These are phyloP conservation scores for Malurus melanocephalus DNA, from an alignment of 2,113 vertebrate species.

Conservation along the genomic window DNA sequence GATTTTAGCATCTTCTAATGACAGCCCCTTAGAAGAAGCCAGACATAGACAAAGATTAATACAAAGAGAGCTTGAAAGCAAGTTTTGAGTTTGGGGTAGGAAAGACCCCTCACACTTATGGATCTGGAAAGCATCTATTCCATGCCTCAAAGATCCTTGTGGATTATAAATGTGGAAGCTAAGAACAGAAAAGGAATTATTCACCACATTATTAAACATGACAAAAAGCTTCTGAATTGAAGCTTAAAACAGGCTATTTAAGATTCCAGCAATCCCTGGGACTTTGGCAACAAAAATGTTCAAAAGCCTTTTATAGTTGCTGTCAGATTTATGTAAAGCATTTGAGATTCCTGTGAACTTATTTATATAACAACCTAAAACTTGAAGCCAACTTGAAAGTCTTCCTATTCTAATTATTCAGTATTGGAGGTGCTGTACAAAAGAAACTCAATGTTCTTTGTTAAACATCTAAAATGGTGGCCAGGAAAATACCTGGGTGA, in stretches of 20 bases:
- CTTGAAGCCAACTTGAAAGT: slow-evolving; percentile 76
- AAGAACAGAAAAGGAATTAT: slow-evolving; percentile 73
- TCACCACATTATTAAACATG: slow-evolving; percentile 81
- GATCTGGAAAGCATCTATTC: slow-evolving; percentile 62
- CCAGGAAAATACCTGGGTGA: slow-evolving; percentile 25
- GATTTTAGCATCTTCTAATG: slow-evolving; percentile 52
- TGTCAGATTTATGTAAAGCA: slow-evolving; percentile 81
- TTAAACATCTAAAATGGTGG: slow-evolving; percentile 52
- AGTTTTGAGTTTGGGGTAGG: slow-evolving; percentile 51
- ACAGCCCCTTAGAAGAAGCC: slow-evolving; percentile 23
- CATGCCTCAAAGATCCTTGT: slow-evolving; percentile 65
- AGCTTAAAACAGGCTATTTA: slow-evolving; percentile 76
- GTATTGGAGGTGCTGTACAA: slow-evolving; percentile 63
- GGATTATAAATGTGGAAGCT: slow-evolving; percentile 69
- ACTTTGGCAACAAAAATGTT: slow-evolving; percentile 81
- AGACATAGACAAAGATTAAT: not conserved
- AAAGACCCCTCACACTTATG: slow-evolving; percentile 59
- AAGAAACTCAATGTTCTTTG: slow-evolving; percentile 40
- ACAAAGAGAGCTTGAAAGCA: slow-evolving; percentile 51
- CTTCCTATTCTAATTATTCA: slow-evolving; percentile 74
- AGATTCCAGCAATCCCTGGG: slow-evolving; percentile 79
- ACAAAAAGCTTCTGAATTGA: slow-evolving; percentile 79
- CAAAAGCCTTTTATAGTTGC: slow-evolving; percentile 81
- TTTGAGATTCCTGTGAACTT: slow-evolving; percentile 78
- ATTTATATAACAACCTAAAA: slow-evolving; percentile 82